Evolutionary conservation across 2,888 invertebrate species (phyloP), one percentile per base, ranked within the genome.

Genomic region (Oscheius sp.): DNA sequence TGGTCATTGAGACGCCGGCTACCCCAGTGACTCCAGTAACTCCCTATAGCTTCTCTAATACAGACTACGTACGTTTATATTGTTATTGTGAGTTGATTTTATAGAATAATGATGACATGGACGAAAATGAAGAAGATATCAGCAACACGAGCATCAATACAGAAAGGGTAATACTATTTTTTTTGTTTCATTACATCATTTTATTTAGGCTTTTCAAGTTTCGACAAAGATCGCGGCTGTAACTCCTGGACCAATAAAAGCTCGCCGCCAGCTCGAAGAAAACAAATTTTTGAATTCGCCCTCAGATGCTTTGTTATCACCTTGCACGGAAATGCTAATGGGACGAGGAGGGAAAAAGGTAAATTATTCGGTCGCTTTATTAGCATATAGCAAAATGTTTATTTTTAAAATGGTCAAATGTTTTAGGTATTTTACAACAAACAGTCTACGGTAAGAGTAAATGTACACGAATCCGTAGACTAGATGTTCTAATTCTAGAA

Each of bases 301-400:
- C 27, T 83, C 83, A 9, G 83, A 83, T 49, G 75, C 75, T 43
- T 76, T 78, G 74, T 76, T 83, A 29, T 80, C 80, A 23, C 83
- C 83, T 46, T 83, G 83, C 70, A 79, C 83, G 43, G 74, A 76
- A 68, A 80, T 80, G 53, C 75, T 81, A 43, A 74, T 79, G 59
- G 81, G 81, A 3, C 75, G 76, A 13, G 63, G 63, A 61, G 56
- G 70, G 6, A 68, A 73, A 58, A 68, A 69, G 73, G 69, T 69
- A 35, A 9, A 35, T 9, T 9, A 35, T n/a, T n/a, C n/a, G 35
- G 9, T 35, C 3, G 35, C 49, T 49, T 16, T 3, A 49, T 49
- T 18, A 18, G 49, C 35, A 9, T 9, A 35, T 49, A 7, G 49
- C 16, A 49, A 49, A 49, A 49, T 18, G 16, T 12, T 45, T 45